phyloP scores from a whole-genome alignment of 2,888 invertebrate genomes.

The Celastrina argiolus region DNA sequence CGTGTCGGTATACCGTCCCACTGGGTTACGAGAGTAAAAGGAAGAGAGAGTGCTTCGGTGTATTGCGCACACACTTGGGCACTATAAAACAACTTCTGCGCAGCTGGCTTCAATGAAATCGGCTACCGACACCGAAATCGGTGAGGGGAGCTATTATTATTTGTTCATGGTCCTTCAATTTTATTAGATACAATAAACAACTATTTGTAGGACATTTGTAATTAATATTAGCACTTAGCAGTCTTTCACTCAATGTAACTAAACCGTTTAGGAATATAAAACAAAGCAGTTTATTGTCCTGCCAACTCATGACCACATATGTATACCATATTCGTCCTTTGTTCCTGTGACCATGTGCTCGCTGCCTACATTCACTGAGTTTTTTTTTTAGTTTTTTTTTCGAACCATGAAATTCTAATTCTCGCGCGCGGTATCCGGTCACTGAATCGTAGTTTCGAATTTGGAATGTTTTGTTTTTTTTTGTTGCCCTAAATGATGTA shows the following conservation, averaged over 20 bases:
- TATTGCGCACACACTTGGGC: too few species aligned
- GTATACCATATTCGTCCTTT: constrained; percentile 72
- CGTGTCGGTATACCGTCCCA: too few species aligned
- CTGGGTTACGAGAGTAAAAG: too few species aligned
- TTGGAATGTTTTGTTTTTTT: not conserved
- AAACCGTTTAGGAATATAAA: constrained; percentile 10
- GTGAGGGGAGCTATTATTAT: too few species aligned
- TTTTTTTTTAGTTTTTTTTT: constrained; percentile 41
- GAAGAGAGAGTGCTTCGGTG: too few species aligned
- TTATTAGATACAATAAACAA: too few species aligned
- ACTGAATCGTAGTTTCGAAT: constrained; percentile 34
- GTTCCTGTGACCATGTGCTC: constrained; percentile 66
- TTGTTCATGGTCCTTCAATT: too few species aligned
- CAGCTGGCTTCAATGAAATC: too few species aligned
- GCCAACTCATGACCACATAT: constrained; percentile 51
- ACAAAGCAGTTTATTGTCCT: constrained; percentile 15
- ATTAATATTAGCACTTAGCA: too few species aligned
- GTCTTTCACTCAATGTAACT: not conserved
- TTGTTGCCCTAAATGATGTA: not conserved
- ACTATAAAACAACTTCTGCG: too few species aligned
- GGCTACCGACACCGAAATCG: too few species aligned
- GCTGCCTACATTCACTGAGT: constrained; percentile 51
- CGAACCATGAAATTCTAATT: constrained; percentile 42
- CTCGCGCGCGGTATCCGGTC: constrained; percentile 47
- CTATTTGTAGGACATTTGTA: too few species aligned